phyloP scores from a whole-genome alignment of 2,113 vertebrate species.

The Illadopsis cleaveri region DNA sequence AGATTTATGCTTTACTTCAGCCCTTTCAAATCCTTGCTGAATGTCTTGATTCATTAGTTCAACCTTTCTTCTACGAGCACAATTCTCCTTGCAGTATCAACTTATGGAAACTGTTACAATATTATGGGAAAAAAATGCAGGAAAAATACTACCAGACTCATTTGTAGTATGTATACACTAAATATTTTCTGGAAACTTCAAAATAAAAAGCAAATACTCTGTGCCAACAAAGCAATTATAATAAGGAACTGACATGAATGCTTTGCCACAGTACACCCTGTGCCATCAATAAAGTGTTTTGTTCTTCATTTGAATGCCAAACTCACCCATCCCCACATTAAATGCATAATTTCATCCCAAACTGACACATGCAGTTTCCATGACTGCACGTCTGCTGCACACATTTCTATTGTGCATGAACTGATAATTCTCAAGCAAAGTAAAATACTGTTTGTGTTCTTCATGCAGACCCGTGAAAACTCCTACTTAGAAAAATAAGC shows the following conservation, averaged over 20 bases:
- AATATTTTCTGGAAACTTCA: background rate
- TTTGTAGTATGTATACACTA: background rate
- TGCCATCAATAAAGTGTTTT: background rate
- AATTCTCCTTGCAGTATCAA: background rate
- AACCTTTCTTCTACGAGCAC: background rate
- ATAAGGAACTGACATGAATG: background rate
- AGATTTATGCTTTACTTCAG: background rate
- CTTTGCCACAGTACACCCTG: accelerated
- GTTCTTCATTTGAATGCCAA: background rate
- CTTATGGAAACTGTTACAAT: background rate
- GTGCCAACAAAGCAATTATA: background rate
- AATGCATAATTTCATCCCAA: background rate
- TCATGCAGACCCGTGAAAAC: background rate
- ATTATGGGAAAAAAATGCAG: background rate
- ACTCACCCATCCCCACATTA: background rate
- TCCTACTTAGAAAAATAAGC: background rate
- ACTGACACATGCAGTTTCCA: background rate
- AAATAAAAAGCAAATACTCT: background rate
- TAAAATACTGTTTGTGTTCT: background rate
- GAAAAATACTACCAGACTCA: background rate
- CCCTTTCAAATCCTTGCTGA: background rate
- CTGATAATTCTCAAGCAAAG: background rate
- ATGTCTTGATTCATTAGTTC: background rate
- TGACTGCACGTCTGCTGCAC: background rate
- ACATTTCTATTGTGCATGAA: background rate